Base-by-base conservation (phyloP, 1,140 invertebrate species). In the Melitaea cinxia region DNA sequence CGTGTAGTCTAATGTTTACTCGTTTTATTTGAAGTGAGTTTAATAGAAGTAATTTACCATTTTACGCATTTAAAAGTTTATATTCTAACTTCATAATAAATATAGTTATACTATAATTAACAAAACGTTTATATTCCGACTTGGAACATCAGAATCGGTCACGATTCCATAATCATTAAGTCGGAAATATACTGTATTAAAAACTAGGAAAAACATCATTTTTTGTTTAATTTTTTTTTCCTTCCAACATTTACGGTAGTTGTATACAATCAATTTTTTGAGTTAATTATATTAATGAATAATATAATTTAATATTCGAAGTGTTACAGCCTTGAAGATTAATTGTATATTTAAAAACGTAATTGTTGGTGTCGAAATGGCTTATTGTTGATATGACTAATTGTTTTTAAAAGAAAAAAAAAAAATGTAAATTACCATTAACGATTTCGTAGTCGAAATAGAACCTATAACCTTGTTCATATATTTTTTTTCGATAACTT, bases 121-220 rank as follows among this genome's bases (percentile, higher is more conserved):
- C 45, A 30, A 49, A 58, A 37, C 28, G 39, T 35, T 52, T 23
- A 52, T 42, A 53, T 62, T 45, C 26, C 37, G 55, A 58, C 56
- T 15, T 5, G 12, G 19, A 56, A n/a, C 52, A 45, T 49, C 53
- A 49, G 39, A 53, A 68, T 54, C 28, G 49, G 52, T 78, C 76
- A 78, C 76, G 76, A 78, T 15, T 67, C 21, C 23, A 23, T 64
- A 49, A 73, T 75, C 69, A 78, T 65, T 58, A 55, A 64, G 61
- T 65, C 74, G 75, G 65, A 77, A 77, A 72, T 53, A 59, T 37
- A 26, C 57, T 45, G 60, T 62, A 61, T 53, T 39, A 61, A 12
- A n/a, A 42, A 42, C 9, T 7, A 19, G 21, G 17, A 26, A 53
- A 39, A 53, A 62, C 35, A 15, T 14, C 1, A 42, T 26, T 61